Base-by-base conservation (phyloP, 23 tunicate species). In the Aplidium turbinatum region DNA sequence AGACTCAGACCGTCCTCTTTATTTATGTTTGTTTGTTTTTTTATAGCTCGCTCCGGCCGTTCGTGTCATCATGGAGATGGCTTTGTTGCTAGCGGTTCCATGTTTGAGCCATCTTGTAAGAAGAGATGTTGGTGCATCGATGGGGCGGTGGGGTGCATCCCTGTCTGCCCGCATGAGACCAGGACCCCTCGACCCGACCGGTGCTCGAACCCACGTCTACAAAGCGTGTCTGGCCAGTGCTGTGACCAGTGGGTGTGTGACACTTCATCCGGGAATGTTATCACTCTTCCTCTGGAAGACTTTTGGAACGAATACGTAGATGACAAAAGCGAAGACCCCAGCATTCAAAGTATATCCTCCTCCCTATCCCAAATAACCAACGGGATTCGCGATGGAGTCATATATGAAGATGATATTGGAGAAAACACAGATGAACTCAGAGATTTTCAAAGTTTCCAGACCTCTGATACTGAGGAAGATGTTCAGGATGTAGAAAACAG, bases 111-210 rank as follows among this genome's bases (percentile, higher is more conserved):
- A 13, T 69, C 94, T 18, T 87, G 94, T 65, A 87, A 87, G 54
- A 61, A 73, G 67, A 33, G 67, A 60, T 87, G 94, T 32, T 87
- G 94, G 94, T 87, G 94, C 73, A 66, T 87, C 25, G 94, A 87
- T 51, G 94, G 94, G 21, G 56, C 75, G 22, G 56, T 71, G 3
- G 94, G 86, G 4, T 87, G 94, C 30, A 39, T 79, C 57, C 76
- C 94, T 7, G 54, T 65, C 2, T 87, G 94, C 36, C 94, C 94
- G 0, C 85, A 79, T 72, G 94, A 87, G 54, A 74, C 80, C 28
- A 70, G 73, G 24, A 11, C 66, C 24, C 94, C 94, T 2, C 57
- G 68, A 23, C 35, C 75, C n/a, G 77, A 73, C 50, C 69, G 46
- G 27, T 87, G 94, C 38, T 82, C 94, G 63, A 80, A 80, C 77